Evolutionary conservation across 2,113 vertebrate species (phyloP), one percentile per base, ranked within the genome.

Genomic region (Dasypus novemcinctus): DNA sequence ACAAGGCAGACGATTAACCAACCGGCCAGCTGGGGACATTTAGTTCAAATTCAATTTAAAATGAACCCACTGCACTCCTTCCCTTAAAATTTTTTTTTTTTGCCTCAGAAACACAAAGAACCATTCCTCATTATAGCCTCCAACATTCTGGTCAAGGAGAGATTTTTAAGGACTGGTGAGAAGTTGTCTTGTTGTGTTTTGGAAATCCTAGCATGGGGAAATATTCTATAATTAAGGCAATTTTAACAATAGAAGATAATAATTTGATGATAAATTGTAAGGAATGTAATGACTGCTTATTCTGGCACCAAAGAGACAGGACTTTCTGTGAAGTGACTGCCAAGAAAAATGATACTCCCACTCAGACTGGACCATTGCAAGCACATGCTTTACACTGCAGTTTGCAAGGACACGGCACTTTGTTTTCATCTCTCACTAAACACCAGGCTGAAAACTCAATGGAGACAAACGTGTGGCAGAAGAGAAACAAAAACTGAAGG

Each of bases 211-310:
- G 79, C 95, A 95, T 96, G 97, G 98, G 98, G 98, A 98, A 98
- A 98, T 98, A 98, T 98, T 98, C 98, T 97, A 98, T 98, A 98
- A 98, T 98, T 98, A 98, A 98, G 97, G 97, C 97, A 98, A 97
- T 98, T 98, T 97, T 96, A 98, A 99, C 98, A 98, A 98, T 98
- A 98, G 98, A 98, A 98, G 98, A 98, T 98, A 98, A 98, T 98
- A 98, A 98, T 98, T 98, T 97, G 97, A 98, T 98, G 98, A 98
- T 97, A 98, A 98, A 98, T 98, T 98, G 97, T 96, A 98, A 93
- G 97, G 98, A 98, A 98, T 98, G 97, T 96, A 98, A 98, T 98
- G 97, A 98, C 98, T 98, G 98, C 98, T 98, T 98, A 98, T 98
- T 98, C 98, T 98, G 98, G 98, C 98, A 98, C 88, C 87, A 92